phyloP scores from a whole-genome alignment of 2,888 invertebrate genomes.

The Scaptomyza tumidula region DNA sequence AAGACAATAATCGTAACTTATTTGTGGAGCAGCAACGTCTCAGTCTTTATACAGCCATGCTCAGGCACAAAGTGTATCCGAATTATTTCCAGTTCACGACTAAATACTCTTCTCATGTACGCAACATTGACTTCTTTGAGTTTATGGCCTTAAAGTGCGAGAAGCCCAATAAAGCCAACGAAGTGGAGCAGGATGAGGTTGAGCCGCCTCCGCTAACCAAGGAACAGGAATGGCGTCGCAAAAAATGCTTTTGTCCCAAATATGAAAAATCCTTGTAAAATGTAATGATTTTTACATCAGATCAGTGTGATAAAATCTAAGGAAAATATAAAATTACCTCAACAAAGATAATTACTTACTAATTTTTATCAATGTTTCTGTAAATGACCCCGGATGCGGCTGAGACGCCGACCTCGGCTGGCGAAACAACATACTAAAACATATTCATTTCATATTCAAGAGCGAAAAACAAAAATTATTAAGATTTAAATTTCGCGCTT shows the following conservation, averaged over 20 bases:
- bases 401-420: no score
- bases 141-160: constrained; percentile 68
- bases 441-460: no score
- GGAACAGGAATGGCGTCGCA: constrained; percentile 17
- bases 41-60: constrained; percentile 77
- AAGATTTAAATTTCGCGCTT: no score
- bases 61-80: constrained; percentile 74
- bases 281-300: neutral
- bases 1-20: constrained; percentile 46
- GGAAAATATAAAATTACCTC: neutral
- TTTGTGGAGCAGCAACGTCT: constrained; percentile 72
- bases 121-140: constrained; percentile 77
- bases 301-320: neutral
- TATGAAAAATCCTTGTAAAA: constrained; percentile 39
- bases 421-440: no score
- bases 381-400: no score
- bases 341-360: neutral
- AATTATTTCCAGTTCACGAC: constrained; percentile 71
- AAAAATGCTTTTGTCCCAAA: constrained; percentile 66
- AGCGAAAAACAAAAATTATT: no score
- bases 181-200: neutral
- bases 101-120: constrained; percentile 60
- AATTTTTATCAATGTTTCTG: no score
- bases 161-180: constrained; percentile 31
- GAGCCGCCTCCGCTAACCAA: constrained; percentile 1